Evolutionary conservation across 2,113 vertebrate genomes (phyloP).

Genomic region (Budorcas taxicolor): DNA sequence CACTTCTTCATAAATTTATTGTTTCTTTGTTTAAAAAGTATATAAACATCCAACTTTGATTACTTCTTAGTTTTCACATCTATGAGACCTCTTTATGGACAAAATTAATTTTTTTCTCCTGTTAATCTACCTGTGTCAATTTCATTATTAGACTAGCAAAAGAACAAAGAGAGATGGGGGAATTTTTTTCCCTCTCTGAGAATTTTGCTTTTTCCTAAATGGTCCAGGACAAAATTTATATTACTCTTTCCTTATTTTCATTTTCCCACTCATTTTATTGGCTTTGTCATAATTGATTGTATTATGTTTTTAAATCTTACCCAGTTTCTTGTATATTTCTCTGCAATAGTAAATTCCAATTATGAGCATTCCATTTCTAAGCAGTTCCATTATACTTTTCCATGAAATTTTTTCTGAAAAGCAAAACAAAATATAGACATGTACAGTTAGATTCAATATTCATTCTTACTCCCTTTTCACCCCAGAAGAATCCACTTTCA

Average conservation of each 20-base stretch:
- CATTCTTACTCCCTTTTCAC: neutral
- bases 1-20: neutral
- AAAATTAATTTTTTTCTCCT: neutral
- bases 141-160: neutral
- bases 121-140: neutral
- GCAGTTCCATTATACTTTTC: neutral
- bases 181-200: neutral
- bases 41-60: neutral
- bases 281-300: neutral
- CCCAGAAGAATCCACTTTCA: neutral
- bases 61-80: neutral
- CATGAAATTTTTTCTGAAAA: neutral
- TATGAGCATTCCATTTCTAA: rapidly evolving
- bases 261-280: neutral
- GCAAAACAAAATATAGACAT: neutral
- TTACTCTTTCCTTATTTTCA: neutral
- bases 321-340: no score
- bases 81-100: neutral
- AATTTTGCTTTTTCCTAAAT: neutral
- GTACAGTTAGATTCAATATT: neutral
- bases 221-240: neutral
- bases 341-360: no score
- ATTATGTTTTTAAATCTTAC: neutral
- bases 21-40: neutral
- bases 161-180: neutral